phyloP scores from a whole-genome alignment of 1,140 invertebrate species.

The Achatina immaculata region DNA sequence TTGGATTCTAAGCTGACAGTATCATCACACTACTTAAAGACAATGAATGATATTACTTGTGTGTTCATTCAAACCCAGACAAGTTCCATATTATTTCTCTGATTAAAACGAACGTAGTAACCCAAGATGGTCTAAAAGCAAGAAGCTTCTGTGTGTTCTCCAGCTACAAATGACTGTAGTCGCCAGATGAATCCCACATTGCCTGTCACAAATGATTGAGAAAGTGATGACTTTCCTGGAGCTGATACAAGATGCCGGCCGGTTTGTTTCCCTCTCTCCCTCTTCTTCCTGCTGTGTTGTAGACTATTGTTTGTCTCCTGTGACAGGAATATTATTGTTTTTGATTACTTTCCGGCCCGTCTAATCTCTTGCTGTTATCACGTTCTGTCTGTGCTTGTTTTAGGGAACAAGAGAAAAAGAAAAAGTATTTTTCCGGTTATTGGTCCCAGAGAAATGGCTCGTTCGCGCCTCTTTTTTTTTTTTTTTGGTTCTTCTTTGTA shows the following conservation, averaged over 20 bases:
- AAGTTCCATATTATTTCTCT: not conserved
- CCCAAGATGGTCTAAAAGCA: not conserved
- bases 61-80: no score
- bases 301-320: not conserved
- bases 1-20: no score
- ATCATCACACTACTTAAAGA: no score
- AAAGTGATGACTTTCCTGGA: not conserved
- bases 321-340: not conserved
- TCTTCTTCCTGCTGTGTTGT: no score
- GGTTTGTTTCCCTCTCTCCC: no score
- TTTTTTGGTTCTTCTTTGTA: no score
- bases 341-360: not conserved
- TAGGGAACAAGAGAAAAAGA: no score
- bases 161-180: not conserved
- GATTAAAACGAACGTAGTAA: not conserved
- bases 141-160: not conserved
- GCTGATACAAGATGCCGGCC: not conserved
- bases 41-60: no score
- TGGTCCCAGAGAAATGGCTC: no score
- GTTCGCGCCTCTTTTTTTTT: no score
- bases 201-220: not conserved
- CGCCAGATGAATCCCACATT: not conserved
- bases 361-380: not conserved
- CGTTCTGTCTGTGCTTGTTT: not conserved
- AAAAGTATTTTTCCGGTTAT: no score